A percentile compares a stretch with the other conserved stretches of the same genome.
Conservation (phyloP, 2,888 invertebrate genomes). For the Zootermopsis nevadensis region DNA sequence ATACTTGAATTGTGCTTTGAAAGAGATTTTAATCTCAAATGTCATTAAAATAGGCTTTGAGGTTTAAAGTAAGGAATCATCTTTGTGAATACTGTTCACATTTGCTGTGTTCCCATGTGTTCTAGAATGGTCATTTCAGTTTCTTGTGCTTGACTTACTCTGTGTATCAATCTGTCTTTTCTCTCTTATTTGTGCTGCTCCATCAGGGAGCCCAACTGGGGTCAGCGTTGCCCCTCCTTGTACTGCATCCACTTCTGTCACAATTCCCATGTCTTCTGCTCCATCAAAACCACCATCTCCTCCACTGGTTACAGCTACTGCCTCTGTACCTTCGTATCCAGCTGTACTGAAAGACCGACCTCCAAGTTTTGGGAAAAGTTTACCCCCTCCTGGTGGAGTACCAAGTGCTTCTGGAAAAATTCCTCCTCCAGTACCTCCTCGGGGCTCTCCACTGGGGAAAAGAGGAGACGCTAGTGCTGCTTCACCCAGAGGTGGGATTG, state of each 20-base stretch:
- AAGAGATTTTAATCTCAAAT: no score
- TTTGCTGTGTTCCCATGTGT: not conserved
- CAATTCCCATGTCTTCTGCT: constrained; percentile 39
- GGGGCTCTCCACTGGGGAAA: constrained; percentile 72
- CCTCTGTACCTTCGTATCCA: constrained; percentile 72
- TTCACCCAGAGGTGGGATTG: constrained; percentile 44
- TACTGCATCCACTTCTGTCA: constrained; percentile 43
- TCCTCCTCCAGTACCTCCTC: constrained; percentile 89
- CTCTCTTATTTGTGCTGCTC: constrained; percentile 58
- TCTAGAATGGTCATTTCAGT: constrained; percentile 32
- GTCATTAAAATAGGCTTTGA: not conserved
- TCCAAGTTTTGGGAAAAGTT: constrained; percentile 48
- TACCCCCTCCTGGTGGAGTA: constrained; percentile 27
- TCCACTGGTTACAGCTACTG: constrained; percentile 57
- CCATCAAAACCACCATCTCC: constrained; percentile 61
- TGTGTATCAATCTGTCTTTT: constrained; percentile 55
- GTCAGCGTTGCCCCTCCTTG: constrained; percentile 54
- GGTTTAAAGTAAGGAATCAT: not conserved
- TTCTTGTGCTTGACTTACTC: constrained; percentile 33
- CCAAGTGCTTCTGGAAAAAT: constrained; percentile 66
- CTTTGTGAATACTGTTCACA: no score
- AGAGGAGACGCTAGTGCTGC: constrained; percentile 36
- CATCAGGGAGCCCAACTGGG: constrained; percentile 59
- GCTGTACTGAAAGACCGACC: constrained; percentile 77
- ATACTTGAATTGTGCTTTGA: no score